Base-by-base conservation (phyloP, 1,140 invertebrate species). In the Melipona quadrifasciata region DNA sequence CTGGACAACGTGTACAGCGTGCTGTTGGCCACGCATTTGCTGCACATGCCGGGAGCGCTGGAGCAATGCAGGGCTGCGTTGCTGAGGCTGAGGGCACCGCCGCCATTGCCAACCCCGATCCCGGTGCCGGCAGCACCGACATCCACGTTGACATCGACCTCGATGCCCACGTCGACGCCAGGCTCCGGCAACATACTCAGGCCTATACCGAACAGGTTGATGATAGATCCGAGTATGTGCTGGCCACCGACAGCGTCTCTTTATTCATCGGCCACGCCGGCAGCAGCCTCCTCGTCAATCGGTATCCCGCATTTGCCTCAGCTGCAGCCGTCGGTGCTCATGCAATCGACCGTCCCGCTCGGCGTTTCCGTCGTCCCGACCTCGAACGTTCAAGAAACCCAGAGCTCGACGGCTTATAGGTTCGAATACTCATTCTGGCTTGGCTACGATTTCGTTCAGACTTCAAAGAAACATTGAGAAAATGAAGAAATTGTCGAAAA, bases 21-120 rank as follows among this genome's bases (percentile, higher is more conserved):
- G 17, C 91, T 97, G 6, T 91, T 97, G 75, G 97, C 97, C 3
- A 97, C 97, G 11, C 97, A 97, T 92, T 94, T 97, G 65, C 92
- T 97, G 31, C 97, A 97, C 90, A 97, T 97, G 97, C 97, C 97
- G 0, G 94, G 96, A 4, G 97, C 97, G 0, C 86, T 97, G 65
- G 96, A 97, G 73, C 95, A 97, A 81, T 97, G 97, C 91, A 92
- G 95, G 10, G 93, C 94, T 1, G 95, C 95, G 57, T 89, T 96
- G 2, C 77, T 95, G 10, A 90, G 93, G 85, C 77, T 95, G 1
- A 88, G 93, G 16, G 91, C 84, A 8, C 92, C 93, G 4, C 90
- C 93, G 67, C 91, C 90, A 55, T 91, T 93, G 68, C 95, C 93
- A 58, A 95, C 94, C 83, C 93, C 94, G n/a, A 90, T 94, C 8